Evolutionary conservation across 2,888 invertebrate genomes (phyloP).

Genomic region (Chalcis sispes): DNA sequence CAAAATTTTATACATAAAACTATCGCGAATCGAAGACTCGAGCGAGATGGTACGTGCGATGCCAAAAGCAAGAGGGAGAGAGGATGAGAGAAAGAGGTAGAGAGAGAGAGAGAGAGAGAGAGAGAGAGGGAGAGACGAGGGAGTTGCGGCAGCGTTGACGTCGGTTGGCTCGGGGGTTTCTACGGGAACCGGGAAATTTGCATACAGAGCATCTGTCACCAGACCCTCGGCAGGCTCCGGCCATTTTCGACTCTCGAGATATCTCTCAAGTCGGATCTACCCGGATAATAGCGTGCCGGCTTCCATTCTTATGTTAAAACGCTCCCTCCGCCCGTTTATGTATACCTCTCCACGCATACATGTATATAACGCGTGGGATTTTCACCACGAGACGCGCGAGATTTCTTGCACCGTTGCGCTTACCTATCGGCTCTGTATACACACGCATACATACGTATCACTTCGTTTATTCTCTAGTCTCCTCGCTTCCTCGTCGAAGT

Average conservation of each 20-base stretch:
- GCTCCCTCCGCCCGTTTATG: constrained; percentile 50
- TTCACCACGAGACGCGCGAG: constrained; percentile 20
- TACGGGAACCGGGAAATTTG: constrained; percentile 72
- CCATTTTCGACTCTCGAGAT: constrained; percentile 73
- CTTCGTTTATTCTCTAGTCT: background rate
- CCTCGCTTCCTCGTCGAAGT: background rate
- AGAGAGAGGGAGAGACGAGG: background rate
- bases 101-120: background rate
- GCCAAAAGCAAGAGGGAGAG: too few relatives aligned
- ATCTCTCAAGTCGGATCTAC: constrained; percentile 73
- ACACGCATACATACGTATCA: background rate
- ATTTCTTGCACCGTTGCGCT: too few relatives aligned
- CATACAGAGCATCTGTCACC: constrained; percentile 76
- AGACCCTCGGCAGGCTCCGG: constrained; percentile 73
- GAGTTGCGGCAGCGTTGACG: too few relatives aligned
- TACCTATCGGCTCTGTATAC: background rate
- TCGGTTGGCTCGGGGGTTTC: constrained; percentile 60
- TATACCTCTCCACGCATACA: constrained; percentile 45
- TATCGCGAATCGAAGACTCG: too few relatives aligned
- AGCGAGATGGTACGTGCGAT: too few relatives aligned
- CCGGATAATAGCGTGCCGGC: constrained; percentile 69
- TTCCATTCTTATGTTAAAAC: constrained; percentile 74
- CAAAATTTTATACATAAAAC: too few relatives aligned
- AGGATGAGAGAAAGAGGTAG: too few relatives aligned
- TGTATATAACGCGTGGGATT: constrained; percentile 49